Evolutionary conservation across 2,888 invertebrate species (phyloP), one percentile per base, ranked within the genome.

Genomic region (Venusia cambrica): DNA sequence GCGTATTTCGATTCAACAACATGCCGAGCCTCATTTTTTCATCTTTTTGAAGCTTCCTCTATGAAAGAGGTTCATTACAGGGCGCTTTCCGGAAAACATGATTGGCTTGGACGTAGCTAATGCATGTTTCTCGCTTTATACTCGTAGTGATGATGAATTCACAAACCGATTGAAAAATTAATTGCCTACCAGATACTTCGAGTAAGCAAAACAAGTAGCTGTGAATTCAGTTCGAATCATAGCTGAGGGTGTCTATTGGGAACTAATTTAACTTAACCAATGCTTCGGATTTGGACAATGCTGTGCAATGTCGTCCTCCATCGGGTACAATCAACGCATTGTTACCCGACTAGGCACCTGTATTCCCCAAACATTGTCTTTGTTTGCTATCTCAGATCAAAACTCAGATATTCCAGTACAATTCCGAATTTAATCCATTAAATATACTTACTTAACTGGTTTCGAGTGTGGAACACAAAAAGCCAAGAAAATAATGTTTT

Each of bases 1-100:
- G 24, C 13, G 20, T 14, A 16, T 30, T 13, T 25, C 3, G 13
- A 25, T 16, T 12, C 12, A 19, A 22, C 18, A 19, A 36, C 10
- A 12, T 21, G n/a, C n/a, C 26, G 29, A 15, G 15, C 9, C 14
- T 21, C 24, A 20, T 45, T 48, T 45, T 50, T 48, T 41, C 7
- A 19, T 24, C 11, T 42, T 57, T 62, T 59, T 53, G 20, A 27
- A 37, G 38, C 53, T 66, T 71, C 68, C 66, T 51, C 38, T 45
- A 36, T 63, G 69, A 69, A 74, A 72, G 62, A 58, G 65, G 56
- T 66, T 72, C 71, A 57, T 71, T 69, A 64, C 49, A 44, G 54
- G 31, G 29, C 54, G 51, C 61, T 63, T 73, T 71, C 72, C 67
- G 61, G 63, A 12, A 38, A 39, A 50, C 45, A 41, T 57, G 64